Base-by-base conservation (phyloP, 2,113 vertebrate genomes). In the Elgaria multicarinata region DNA sequence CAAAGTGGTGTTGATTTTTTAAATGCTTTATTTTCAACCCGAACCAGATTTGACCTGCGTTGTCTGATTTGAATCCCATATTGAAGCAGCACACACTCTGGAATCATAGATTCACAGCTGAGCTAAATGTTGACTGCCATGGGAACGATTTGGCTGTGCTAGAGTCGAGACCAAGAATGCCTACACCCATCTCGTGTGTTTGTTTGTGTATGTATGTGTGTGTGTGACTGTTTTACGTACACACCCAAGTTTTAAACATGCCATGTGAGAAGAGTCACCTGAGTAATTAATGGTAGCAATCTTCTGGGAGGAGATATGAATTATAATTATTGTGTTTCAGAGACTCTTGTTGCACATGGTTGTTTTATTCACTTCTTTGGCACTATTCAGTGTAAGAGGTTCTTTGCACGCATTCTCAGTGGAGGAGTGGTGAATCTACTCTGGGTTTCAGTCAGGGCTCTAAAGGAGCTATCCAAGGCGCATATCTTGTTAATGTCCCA, bases 141-240 rank as follows among this genome's bases (percentile, higher is more conserved):
- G 55, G 31, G 9, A 83, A 83, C 33, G 64, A 44, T 14, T n/a
- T 66, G 80, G 75, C 89, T 90, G 71, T 44, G 69, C 90, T 28
- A 75, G 44, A 58, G 16, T 14, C 12, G 16, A 81, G 90, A 89
- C 75, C 89, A 86, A 1, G 90, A 62, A 91, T 89, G 84, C 75
- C 69, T 71, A 69, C 28, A 86, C 67, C 58, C 5, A 69, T 53
- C 44, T 79, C 90, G 58, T 42, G 24, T 20, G 46, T 50, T 3
- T 8, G 46, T 91, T 36, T 42, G 24, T 20, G 46, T 50, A 8
- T 8, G 46, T 91, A 36, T 42, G 24, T 20, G 26, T 64, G 28
- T 66, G 55, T 84, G n/a, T 6, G 44, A 89, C 2, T 33, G 36
- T 89, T 91, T 94, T 53, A 84, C 42, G 71, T 85, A 91, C 55